These are phyloP conservation scores for Lingula anatina DNA, from an alignment of 2,888 invertebrate genomes.

Conservation along the genomic window DNA sequence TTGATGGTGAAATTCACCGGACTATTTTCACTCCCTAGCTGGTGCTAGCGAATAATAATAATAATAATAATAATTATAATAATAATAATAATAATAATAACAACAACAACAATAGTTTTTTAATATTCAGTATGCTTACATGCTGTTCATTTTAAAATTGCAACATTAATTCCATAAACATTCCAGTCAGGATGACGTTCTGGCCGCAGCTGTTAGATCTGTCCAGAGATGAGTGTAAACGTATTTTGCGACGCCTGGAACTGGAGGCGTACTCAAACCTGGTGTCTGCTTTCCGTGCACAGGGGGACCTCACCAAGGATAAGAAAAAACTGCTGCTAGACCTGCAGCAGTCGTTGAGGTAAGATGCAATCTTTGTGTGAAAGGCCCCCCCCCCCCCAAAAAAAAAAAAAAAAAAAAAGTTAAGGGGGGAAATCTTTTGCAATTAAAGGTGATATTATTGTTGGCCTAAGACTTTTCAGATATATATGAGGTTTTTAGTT, in stretches of 20 bases:
- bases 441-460: neutral
- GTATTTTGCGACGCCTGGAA: conserved; percentile 78
- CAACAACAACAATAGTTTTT: too few species aligned
- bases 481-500: too few species aligned
- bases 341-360: conserved; percentile 65
- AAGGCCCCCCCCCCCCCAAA: too few species aligned
- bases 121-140: too few species aligned
- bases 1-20: too few species aligned
- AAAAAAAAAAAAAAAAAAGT: conserved; percentile 35
- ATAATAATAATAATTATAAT: too few species aligned
- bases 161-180: too few species aligned
- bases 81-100: too few species aligned
- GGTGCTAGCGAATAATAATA: too few species aligned
- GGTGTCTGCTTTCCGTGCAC: conserved; percentile 85
- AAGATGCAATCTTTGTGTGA: conserved; percentile 69
- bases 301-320: conserved; percentile 78
- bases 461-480: neutral
- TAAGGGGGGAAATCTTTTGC: neutral
- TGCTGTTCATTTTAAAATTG: too few species aligned
- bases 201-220: conserved; percentile 75
- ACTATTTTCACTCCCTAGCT: too few species aligned
- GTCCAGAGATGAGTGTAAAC: conserved; percentile 83
- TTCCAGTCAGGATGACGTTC: too few species aligned
- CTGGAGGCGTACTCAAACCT: conserved; percentile 87
- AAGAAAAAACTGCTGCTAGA: conserved; percentile 81